These are phyloP conservation scores for Austrolebias charrua DNA, from an alignment of 2,797 vertebrate genomes.

Conservation along the genomic window DNA sequence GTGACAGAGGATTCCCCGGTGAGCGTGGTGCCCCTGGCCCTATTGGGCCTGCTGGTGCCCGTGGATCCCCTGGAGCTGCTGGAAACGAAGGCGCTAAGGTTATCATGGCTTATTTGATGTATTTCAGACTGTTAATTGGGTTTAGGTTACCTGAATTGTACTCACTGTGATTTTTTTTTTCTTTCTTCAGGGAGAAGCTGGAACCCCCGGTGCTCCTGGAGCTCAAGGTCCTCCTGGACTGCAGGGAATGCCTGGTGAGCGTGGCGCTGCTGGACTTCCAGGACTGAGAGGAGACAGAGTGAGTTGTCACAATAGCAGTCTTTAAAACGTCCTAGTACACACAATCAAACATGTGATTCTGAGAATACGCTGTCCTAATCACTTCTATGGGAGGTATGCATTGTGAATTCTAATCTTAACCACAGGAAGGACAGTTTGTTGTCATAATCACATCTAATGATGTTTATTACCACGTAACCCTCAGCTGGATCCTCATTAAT, in stretches of 20 bases:
- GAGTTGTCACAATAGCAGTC: constrained; percentile 51
- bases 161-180: not conserved
- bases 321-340: not conserved
- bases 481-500: no score
- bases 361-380: no score
- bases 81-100: constrained; percentile 99
- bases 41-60: constrained; percentile 86
- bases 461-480: no score
- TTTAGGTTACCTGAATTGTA: not conserved
- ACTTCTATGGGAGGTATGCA: no score
- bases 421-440: no score
- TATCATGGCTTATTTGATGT: constrained; percentile 19
- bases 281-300: constrained; percentile 97
- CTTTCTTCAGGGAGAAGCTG: constrained; percentile 87
- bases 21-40: constrained; percentile 91
- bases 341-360: not conserved
- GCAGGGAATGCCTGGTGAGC: constrained; percentile 98
- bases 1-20: constrained; percentile 96
- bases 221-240: constrained; percentile 91
- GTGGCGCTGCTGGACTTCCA: constrained; percentile 92
- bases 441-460: no score
- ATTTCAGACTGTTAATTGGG: not conserved
- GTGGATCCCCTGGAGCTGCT: constrained; percentile 88
- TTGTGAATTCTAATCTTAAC: no score
- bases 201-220: constrained; percentile 88